phyloP scores from a whole-genome alignment of 2,797 vertebrate species.

The Notolepis coatsorum region DNA sequence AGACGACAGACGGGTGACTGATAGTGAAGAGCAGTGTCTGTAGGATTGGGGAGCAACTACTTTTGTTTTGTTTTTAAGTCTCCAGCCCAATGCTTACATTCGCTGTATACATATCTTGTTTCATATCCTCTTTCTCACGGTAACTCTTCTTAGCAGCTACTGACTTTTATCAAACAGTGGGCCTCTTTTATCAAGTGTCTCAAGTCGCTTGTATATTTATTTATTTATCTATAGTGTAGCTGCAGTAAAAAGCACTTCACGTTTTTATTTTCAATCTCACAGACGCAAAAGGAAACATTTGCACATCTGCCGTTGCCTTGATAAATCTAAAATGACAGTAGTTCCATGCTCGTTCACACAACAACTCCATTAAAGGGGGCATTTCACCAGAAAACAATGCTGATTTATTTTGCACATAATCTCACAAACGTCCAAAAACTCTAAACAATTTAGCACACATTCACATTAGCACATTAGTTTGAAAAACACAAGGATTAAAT shows the following conservation, averaged over 20 bases:
- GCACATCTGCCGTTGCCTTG: no score
- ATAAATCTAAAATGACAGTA: no score
- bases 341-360: background rate
- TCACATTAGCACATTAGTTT: no score
- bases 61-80: conserved; percentile 55
- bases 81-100: conserved; percentile 61
- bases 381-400: no score
- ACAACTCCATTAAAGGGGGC: conserved; percentile 9
- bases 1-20: conserved; percentile 37
- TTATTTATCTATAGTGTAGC: conserved; percentile 15
- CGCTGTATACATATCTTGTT: conserved; percentile 72
- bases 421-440: no score
- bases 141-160: conserved; percentile 43
- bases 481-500: no score
- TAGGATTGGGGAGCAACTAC: conserved; percentile 47
- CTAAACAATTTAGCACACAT: no score
- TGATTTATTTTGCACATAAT: no score
- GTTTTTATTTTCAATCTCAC: no score
- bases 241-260: conserved; percentile 13
- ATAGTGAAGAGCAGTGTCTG: conserved; percentile 37
- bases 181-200: conserved; percentile 41
- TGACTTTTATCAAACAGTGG: conserved; percentile 58
- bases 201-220: conserved; percentile 4
- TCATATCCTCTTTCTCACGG: conserved; percentile 39
- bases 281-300: no score